Evolutionary conservation across 2,888 invertebrate genomes (phyloP).

Genomic region (Salpingus planirostris): DNA sequence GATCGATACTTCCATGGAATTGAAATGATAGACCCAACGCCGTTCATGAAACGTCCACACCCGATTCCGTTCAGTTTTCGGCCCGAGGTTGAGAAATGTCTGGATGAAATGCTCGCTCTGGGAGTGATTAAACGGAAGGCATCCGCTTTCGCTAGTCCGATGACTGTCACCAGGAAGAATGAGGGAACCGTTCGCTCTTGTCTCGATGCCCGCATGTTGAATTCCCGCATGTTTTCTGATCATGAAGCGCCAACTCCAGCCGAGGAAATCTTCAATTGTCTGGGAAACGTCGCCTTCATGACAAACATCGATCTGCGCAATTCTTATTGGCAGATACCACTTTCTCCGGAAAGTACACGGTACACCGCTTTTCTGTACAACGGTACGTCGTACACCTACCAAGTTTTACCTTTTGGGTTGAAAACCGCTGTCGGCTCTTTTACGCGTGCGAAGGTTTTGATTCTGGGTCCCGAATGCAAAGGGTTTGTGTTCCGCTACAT

Average conservation of each 20-base stretch:
- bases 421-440: conserved; percentile 20
- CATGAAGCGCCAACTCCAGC: conserved; percentile 19
- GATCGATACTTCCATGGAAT: conserved; percentile 20
- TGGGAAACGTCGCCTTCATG: conserved; percentile 6
- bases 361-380: conserved; percentile 17
- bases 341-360: conserved; percentile 10
- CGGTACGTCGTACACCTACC: conserved; percentile 22
- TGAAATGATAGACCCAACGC: conserved; percentile 16
- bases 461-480: conserved; percentile 24
- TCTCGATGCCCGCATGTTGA: conserved; percentile 27
- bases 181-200: conserved; percentile 26
- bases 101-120: conserved; percentile 22
- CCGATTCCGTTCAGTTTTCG: conserved; percentile 24
- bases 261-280: conserved; percentile 15
- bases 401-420: conserved; percentile 26
- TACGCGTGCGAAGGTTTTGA: conserved; percentile 10
- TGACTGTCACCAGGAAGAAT: conserved; percentile 25
- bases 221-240: conserved; percentile 25
- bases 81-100: conserved; percentile 19
- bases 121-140: conserved; percentile 26
- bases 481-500: conserved; percentile 25
- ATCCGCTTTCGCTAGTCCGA: conserved; percentile 26
- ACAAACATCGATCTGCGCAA: conserved; percentile 10
- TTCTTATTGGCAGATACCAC: conserved; percentile 18
- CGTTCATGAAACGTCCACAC: conserved; percentile 22